Conservation (phyloP, 1,140 invertebrate genomes). For the Drosophila azteca region DNA sequence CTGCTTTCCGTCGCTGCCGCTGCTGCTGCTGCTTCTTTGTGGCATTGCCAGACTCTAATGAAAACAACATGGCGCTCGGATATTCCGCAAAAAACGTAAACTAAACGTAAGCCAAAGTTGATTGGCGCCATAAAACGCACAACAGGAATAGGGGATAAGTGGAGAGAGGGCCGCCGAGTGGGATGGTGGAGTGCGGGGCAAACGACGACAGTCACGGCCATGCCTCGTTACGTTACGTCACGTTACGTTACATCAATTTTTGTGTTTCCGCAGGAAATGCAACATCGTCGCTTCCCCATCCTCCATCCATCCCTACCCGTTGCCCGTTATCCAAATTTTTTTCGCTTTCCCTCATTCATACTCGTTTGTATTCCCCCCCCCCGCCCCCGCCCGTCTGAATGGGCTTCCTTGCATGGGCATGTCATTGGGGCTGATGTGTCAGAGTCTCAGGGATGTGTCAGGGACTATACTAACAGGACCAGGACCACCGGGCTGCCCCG, state of each 20-base stretch:
- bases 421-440: not conserved
- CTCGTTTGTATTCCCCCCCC: not conserved
- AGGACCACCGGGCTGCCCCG: too few species aligned
- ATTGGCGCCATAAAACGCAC: constrained; percentile 71
- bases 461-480: too few species aligned
- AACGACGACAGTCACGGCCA: constrained; percentile 56
- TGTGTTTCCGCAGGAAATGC: constrained; percentile 81
- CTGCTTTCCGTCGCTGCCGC: constrained; percentile 6
- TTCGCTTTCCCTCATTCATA: constrained; percentile 15
- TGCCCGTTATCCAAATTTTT: constrained; percentile 4
- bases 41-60: constrained; percentile 53
- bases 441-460: not conserved
- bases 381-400: too few species aligned
- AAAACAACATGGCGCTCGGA: constrained; percentile 74
- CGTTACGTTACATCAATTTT: constrained; percentile 82
- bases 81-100: constrained; percentile 69
- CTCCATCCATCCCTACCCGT: constrained; percentile 4
- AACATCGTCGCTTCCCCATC: constrained; percentile 61
- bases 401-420: not conserved
- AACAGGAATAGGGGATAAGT: constrained; percentile 21
- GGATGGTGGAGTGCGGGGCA: constrained; percentile 9
- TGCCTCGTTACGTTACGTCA: constrained; percentile 75
- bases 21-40: constrained; percentile 23
- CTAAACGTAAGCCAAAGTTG: constrained; percentile 80
- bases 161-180: not conserved